phyloP scores from a whole-genome alignment of 2,888 invertebrate genomes.

The Eupithecia subumbrata region DNA sequence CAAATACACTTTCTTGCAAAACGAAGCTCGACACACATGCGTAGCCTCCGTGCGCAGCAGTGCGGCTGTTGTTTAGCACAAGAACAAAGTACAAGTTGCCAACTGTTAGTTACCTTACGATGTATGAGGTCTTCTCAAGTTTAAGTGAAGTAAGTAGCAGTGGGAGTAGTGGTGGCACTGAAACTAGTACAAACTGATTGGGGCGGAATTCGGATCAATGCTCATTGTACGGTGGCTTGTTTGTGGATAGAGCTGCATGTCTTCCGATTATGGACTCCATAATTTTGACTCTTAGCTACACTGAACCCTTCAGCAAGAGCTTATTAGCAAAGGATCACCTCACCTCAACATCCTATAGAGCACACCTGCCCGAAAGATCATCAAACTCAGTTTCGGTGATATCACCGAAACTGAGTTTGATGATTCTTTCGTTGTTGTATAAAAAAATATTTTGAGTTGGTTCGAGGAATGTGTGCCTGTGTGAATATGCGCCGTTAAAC shows the following conservation, averaged over 20 bases:
- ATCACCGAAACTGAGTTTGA: no score
- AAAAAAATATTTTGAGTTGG: no score
- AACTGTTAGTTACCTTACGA: not conserved
- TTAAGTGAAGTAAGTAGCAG: not conserved
- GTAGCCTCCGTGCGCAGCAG: no score
- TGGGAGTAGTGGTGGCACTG: not conserved
- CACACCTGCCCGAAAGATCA: no score
- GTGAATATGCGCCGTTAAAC: no score
- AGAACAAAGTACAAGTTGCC: not conserved
- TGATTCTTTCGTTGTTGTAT: no score
- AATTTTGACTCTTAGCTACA: not conserved
- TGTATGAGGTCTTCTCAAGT: not conserved
- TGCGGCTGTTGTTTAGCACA: not conserved
- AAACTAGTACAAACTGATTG: not conserved
- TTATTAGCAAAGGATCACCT: no score
- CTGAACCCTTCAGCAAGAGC: not conserved
- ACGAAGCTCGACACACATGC: no score
- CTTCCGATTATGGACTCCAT: not conserved
- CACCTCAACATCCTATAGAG: no score
- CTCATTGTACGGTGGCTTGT: not conserved
- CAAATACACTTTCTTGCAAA: no score
- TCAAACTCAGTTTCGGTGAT: no score
- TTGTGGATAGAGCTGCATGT: not conserved
- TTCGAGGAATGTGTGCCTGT: no score
- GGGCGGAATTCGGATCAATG: not conserved